Conservation (phyloP, 92 coral and sea anemone species). For the Bergia sp. region DNA sequence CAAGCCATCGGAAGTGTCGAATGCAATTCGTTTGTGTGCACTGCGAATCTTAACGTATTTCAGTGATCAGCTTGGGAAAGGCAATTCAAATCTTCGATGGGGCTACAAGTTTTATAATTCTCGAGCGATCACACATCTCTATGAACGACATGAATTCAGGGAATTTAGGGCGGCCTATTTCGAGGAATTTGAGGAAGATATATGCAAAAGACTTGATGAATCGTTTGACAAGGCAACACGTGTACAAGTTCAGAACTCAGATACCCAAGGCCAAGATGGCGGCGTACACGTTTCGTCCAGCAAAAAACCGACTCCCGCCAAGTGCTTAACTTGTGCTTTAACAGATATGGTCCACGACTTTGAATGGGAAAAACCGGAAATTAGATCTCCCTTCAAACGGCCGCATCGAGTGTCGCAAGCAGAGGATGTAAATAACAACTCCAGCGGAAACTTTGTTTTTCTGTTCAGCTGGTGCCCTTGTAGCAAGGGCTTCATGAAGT, state of each 20-base stretch:
- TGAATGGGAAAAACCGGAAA: conserved; percentile 85
- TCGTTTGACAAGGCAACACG: conserved; percentile 42
- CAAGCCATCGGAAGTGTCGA: conserved; percentile 46
- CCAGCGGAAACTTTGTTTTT: conserved; percentile 74
- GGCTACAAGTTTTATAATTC: conserved; percentile 93
- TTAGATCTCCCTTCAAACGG: conserved; percentile 77
- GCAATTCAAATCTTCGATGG: conserved; percentile 70
- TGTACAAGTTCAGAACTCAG: conserved; percentile 19
- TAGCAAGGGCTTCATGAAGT: conserved; percentile 55
- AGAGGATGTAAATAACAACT: conserved; percentile 38
- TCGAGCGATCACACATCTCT: conserved; percentile 68
- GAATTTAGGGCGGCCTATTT: conserved; percentile 72
- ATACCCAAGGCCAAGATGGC: conserved; percentile 17
- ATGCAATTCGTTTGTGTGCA: conserved; percentile 79
- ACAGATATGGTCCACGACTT: conserved; percentile 90
- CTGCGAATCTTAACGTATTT: conserved; percentile 77
- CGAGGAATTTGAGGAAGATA: conserved; percentile 81
- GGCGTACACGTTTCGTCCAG: conserved; percentile 24
- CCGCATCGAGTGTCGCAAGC: conserved; percentile 54
- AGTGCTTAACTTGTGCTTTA: conserved; percentile 80
- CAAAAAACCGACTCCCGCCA: conserved; percentile 64
- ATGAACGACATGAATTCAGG: conserved; percentile 85
- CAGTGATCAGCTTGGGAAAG: conserved; percentile 44
- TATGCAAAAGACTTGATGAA: conserved; percentile 61
- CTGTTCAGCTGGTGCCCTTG: conserved; percentile 77